Base-by-base conservation (phyloP, 2,888 invertebrate genomes). In the Fragum sueziense region DNA sequence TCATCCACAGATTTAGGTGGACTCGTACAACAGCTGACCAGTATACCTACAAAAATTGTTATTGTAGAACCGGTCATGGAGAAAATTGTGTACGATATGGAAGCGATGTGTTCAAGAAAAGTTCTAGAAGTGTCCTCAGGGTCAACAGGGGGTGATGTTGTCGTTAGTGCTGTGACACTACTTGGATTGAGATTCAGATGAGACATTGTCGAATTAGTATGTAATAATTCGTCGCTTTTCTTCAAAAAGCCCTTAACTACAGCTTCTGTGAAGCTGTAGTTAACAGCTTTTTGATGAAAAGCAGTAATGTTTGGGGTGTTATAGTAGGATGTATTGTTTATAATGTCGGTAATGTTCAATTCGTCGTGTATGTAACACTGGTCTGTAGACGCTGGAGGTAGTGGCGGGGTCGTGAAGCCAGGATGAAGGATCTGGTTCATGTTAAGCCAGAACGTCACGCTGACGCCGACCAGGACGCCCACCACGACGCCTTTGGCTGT, bases 401-500 rank as follows among this genome's bases (percentile, higher is more conserved):
- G 57, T 11, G 31, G 22, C n/a, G 70, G 76, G 37, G 62, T 52
- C 0, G 67, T 29, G 29, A 54, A 31, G 0, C 65, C 31, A 27
- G 52, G 31, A 27, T 37, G 20, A 14, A 76, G 65, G 2, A 62
- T 52, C n/a, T 41, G 34, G 25, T 72, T 72, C 4, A 77, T 41
- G 51, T 69, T 69, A 9, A 77, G n/a, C 59, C 61, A 68, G 25
- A 72, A 47, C 4, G 61, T 37, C 3, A 77, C 29, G 9, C n/a
- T 33, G 14, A 33, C 52, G 29, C 77, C 77, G 6, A 47, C 51
- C 2, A 77, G 2, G 6, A 27, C 72, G 2, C 77, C 77, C 0
- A 34, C 31, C 0, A 77, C 47, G 4, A 77, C 61, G 17, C 77
- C 77, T 34, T 68, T 77, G 11, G 68, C 27, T 33, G 77, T 77